Evolutionary conservation across 1,140 invertebrate genomes (phyloP), one percentile per base, ranked within the genome.

Genomic region (Pseudomyrmex flavicornis): DNA sequence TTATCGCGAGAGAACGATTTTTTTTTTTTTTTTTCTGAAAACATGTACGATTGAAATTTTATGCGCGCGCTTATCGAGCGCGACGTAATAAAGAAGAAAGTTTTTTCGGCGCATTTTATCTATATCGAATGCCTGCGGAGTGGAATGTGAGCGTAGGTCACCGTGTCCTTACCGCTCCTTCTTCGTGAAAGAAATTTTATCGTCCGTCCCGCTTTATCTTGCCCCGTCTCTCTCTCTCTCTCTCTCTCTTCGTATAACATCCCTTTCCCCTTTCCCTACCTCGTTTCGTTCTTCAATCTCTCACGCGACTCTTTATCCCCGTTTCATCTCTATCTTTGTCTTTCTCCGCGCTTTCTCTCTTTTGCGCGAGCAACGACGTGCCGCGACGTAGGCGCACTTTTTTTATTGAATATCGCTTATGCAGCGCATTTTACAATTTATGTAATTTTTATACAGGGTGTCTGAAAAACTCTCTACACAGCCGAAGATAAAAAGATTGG

Each of bases 281-380:
- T 52, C 52, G n/a, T 76, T 5, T 62, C 26, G 46, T 58, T 56
- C 17, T 68, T 54, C 46, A 50, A 75, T 77, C 22, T 74, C 75
- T 74, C 75, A 50, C 20, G 12, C 52, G 26, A 5, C 35, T 35
- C 35, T 35, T 35, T 35, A 35, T 35, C 35, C 5, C 35, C 35
- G 35, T 20, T n/a, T 61, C 72, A 52, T 77, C 63, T 50, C 44
- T 66, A 22, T 26, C 26, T 17, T 61, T 59, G 20, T 48, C 48
- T 73, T 26, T 75, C 77, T 66, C 50, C 8, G 58, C 22, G 13
- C 10, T 68, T 48, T 52, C 22, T 74, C n/a, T 22, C 54, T 35
- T 54, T 12, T 59, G 9, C 13, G 54, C 44, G n/a, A 26, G 15
- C 69, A 82, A 17, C 70, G 15, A 15, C 76, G 76, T 79, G 58